Evolutionary conservation across 1,140 invertebrate species (phyloP), one percentile per base, ranked within the genome.

Genomic region (Cyclina sinensis): DNA sequence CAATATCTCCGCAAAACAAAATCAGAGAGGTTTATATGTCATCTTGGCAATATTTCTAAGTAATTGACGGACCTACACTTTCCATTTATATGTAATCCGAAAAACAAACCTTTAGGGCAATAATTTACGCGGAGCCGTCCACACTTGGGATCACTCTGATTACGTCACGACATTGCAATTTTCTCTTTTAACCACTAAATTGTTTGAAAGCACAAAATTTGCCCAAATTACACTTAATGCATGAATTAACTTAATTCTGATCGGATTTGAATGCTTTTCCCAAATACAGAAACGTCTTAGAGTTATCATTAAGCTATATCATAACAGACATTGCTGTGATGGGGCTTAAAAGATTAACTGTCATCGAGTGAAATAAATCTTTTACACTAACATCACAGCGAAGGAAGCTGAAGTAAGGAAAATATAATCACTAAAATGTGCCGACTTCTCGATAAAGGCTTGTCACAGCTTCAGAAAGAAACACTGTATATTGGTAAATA

Each of bases 331-430:
- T 62, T 68, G 32, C 30, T 70, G 43, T 82, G 79, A 83, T 74
- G 68, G 85, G 43, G 65, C 86, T 82, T 88, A 88, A 88, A 82
- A 88, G 86, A 88, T 88, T 88, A 88, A 88, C 86, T 88, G 86
- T 80, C 86, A 88, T 74, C 65, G 21, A 21, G 30, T 35, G 43
- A 48, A 68, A 88, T 82, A 88, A 82, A 88, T 88, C 84, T 65
- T 86, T 84, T 39, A 70, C 65, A 70, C 65, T 70, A 70, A 70
- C 65, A 37, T n/a, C 65, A 70, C 32, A 37, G 3, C 12, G 32
- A 70, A 37, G 32, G 12, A 37, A 39, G 32, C 32, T 70, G 32
- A 37, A 70, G 35, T 70, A 35, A 70, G 32, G 65, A 70, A 70
- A 70, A 70, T 70, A 70, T 70, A 70, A 70, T 70, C 65, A 37